Conservation (phyloP, 2,888 invertebrate species). For the Onthophagus sagittarius region DNA sequence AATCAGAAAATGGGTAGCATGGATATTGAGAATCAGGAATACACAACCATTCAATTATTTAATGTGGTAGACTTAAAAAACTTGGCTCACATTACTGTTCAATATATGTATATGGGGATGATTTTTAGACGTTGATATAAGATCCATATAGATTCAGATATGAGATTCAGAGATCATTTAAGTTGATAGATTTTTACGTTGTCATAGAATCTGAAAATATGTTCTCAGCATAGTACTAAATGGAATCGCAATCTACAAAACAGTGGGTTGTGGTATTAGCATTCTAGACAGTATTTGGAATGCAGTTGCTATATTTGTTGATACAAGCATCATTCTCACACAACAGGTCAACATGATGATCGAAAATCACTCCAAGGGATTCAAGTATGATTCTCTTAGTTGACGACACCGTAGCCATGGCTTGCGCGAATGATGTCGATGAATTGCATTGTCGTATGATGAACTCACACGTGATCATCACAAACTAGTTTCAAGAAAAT, state of each 20-base stretch:
- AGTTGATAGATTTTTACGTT: conserved; percentile 23
- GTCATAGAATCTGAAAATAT: conserved; percentile 19
- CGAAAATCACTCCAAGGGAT: too few species aligned
- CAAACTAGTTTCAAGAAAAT: too few species aligned
- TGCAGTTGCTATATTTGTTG: too few species aligned
- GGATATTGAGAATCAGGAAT: conserved; percentile 21
- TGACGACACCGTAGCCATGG: too few species aligned
- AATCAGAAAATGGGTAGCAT: conserved; percentile 24
- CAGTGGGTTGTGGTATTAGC: conserved; percentile 17
- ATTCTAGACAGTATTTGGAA: too few species aligned
- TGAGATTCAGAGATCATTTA: conserved; percentile 16
- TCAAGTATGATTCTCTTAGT: too few species aligned
- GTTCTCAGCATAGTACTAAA: conserved; percentile 19
- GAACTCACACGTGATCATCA: too few species aligned
- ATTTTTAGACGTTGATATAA: conserved; percentile 22
- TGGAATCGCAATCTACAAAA: conserved; percentile 22
- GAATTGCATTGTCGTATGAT: too few species aligned
- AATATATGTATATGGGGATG: conserved; percentile 24
- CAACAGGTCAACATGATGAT: too few species aligned
- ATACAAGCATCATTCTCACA: too few species aligned
- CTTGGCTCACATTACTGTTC: conserved; percentile 20
- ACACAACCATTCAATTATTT: conserved; percentile 19
- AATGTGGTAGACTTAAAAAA: conserved; percentile 21
- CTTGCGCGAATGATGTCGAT: too few species aligned
- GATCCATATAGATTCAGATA: too few species aligned